phyloP scores from a whole-genome alignment of 2,797 vertebrate species.

The Lophius americanus region DNA sequence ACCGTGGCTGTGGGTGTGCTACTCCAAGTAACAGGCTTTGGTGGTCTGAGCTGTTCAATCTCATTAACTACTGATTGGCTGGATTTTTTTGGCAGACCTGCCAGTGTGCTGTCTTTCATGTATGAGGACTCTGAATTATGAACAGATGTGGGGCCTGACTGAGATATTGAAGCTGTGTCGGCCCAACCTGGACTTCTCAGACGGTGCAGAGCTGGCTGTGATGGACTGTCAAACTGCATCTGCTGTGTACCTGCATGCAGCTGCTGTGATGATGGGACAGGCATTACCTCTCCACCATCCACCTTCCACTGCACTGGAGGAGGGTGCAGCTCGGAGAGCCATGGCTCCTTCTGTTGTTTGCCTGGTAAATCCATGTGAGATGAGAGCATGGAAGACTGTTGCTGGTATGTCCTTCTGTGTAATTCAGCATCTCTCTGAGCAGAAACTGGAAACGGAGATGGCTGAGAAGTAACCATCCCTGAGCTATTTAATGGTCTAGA shows the following conservation, averaged over 20 bases:
- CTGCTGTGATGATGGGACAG: conserved; percentile 58
- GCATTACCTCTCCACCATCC: conserved; percentile 71
- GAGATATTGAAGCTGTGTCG: conserved; percentile 49
- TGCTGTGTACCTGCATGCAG: conserved; percentile 49
- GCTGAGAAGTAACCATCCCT: conserved; percentile 44
- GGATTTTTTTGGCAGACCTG: conserved; percentile 52
- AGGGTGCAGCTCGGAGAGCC: conserved; percentile 47
- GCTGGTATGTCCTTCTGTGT: conserved; percentile 50
- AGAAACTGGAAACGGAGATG: conserved; percentile 45
- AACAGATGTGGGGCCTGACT: conserved; percentile 44
- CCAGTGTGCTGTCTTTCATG: conserved; percentile 43
- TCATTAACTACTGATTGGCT: conserved; percentile 53
- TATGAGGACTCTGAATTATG: conserved; percentile 55
- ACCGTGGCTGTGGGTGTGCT: conserved; percentile 51
- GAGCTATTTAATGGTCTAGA: conserved; percentile 58
- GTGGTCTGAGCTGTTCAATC: conserved; percentile 59
- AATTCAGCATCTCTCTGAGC: conserved; percentile 57
- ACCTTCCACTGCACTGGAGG: conserved; percentile 75
- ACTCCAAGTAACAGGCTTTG: conserved; percentile 56
- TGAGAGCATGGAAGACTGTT: conserved; percentile 52
- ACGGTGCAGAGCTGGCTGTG: conserved; percentile 44
- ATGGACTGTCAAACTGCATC: conserved; percentile 37
- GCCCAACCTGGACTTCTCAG: conserved; percentile 62
- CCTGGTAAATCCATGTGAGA: conserved; percentile 53
- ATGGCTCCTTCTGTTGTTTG: conserved; percentile 58